A percentile compares a stretch with the other conserved stretches of the same genome.
Conservation (phyloP, 1,140 invertebrate genomes). For the Drosophila triauraria region DNA sequence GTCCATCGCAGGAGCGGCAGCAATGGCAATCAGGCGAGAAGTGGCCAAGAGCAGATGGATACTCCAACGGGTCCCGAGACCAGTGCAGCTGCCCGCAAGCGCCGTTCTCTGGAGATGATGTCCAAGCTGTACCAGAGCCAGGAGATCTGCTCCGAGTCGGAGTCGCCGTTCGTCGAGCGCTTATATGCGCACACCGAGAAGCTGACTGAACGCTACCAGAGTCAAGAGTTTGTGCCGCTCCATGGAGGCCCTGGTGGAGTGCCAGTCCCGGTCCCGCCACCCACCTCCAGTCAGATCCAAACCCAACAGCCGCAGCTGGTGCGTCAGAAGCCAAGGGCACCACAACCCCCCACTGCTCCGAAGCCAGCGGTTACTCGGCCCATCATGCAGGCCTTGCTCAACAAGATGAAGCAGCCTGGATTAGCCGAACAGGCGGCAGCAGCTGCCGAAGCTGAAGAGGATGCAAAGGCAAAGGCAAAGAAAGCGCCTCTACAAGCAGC, state of each 20-base stretch:
- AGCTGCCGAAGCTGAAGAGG: constrained; percentile 65
- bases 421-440: constrained; percentile 73
- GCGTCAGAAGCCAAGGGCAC: constrained; percentile 66
- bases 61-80: constrained; percentile 53
- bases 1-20: constrained; percentile 75
- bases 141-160: constrained; percentile 85
- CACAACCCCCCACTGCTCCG: constrained; percentile 74
- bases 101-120: constrained; percentile 83
- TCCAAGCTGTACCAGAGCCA: constrained; percentile 87
- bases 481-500: constrained; percentile 10
- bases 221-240: constrained; percentile 87
- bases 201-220: constrained; percentile 87
- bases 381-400: constrained; percentile 79
- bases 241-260: constrained; percentile 28
- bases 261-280: constrained; percentile 2
- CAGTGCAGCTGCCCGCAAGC: constrained; percentile 74
- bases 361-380: constrained; percentile 78
- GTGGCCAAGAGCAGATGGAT: constrained; percentile 42
- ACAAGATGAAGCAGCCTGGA: constrained; percentile 79
- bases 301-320: constrained; percentile 63
- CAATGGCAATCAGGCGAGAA: constrained; percentile 71
- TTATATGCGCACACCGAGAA: constrained; percentile 88
- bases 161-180: constrained; percentile 82
- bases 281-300: constrained; percentile 64
- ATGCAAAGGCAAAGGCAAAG: constrained; percentile 10